phyloP scores from a whole-genome alignment of 23 tunicate species.

The Trididemnum miniatum region DNA sequence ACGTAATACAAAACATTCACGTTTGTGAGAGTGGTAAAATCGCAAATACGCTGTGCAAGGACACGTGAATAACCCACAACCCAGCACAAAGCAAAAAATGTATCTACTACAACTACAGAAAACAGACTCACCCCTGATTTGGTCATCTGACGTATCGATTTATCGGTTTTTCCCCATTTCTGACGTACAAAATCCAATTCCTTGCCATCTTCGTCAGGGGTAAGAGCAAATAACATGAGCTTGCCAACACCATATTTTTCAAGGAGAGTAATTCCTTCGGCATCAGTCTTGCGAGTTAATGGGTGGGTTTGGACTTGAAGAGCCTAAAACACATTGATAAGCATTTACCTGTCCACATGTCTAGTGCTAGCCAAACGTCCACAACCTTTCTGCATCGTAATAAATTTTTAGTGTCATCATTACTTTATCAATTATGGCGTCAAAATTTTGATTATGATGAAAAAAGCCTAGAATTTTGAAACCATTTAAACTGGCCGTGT shows the following conservation, averaged over 20 bases:
- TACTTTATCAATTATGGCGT: no score
- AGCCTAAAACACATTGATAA: slow-evolving; percentile 29
- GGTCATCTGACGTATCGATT: slow-evolving; percentile 20
- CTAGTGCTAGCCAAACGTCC: no score
- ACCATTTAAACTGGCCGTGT: no score
- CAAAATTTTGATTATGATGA: no score
- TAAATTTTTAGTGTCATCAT: no score
- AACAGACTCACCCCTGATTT: slow-evolving; percentile 65
- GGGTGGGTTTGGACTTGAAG: slow-evolving; percentile 49
- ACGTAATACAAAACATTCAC: background rate
- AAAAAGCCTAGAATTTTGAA: no score
- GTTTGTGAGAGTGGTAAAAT: no score
- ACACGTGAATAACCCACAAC: no score
- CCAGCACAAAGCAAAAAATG: no score
- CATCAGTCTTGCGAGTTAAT: slow-evolving; percentile 28
- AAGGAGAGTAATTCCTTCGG: slow-evolving; percentile 59
- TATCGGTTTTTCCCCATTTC: slow-evolving; percentile 61
- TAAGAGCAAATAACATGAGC: slow-evolving; percentile 52
- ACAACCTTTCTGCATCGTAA: no score
- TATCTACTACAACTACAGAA: no score
- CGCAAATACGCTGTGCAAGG: no score
- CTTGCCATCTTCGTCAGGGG: slow-evolving; percentile 51
- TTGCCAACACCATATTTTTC: slow-evolving; percentile 55
- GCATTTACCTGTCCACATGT: background rate
- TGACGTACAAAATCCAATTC: slow-evolving; percentile 55